Conservation (phyloP, 2,113 vertebrate genomes). For the Nycticebus coucang region DNA sequence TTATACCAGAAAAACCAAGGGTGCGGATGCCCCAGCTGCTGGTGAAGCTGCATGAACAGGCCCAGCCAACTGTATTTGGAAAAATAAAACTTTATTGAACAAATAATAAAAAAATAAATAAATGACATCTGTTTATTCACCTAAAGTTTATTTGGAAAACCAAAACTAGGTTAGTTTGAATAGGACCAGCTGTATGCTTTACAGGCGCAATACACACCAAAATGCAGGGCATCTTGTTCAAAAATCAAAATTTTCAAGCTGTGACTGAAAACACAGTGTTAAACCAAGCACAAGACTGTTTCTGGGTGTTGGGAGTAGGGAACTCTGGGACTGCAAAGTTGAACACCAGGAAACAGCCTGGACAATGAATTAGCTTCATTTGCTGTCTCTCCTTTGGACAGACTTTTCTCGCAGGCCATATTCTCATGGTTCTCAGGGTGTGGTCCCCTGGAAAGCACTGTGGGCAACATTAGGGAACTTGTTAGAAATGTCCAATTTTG, state of each 20-base stretch:
- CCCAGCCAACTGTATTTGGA: too few relatives aligned
- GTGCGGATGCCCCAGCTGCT: too few relatives aligned
- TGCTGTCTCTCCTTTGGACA: background rate
- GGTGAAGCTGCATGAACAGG: too few relatives aligned
- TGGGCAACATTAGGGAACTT: background rate
- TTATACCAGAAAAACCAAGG: too few relatives aligned
- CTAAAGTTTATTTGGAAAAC: background rate
- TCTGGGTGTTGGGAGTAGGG: background rate
- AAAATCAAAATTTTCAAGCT: background rate
- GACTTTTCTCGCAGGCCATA: background rate
- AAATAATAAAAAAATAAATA: too few relatives aligned
- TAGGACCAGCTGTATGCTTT: background rate
- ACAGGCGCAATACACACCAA: background rate
- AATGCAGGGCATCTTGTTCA: background rate
- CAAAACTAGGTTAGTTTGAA: background rate
- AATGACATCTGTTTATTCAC: background rate
- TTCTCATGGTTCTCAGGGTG: background rate
- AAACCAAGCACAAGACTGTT: background rate
- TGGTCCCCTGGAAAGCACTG: background rate
- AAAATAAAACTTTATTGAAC: too few relatives aligned
- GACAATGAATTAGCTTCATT: background rate
- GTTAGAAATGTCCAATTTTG: background rate
- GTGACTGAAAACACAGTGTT: background rate
- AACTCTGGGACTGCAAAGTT: accelerated
- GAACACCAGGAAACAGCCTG: accelerated